Base-by-base conservation (phyloP, 2,113 vertebrate species). In the Loxodonta africana region DNA sequence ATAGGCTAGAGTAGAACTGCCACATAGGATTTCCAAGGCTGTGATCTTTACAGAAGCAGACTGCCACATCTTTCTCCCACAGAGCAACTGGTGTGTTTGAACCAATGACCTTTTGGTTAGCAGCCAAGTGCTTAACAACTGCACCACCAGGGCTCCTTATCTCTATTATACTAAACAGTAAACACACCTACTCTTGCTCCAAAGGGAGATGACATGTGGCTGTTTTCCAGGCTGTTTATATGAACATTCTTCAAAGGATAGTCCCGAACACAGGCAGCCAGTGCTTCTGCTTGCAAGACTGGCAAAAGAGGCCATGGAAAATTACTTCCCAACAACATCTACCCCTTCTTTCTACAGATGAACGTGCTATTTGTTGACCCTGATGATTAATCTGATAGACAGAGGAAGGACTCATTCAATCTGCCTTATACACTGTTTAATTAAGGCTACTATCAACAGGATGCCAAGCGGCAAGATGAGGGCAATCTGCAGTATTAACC, bases 191-290 rank as follows among this genome's bases (percentile, higher is more conserved):
- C 41, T 84, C 88, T 95, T 95, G 37, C 67, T 96, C 74, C 51
- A 84, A 7, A 89, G 7, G 65, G 41, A 95, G 57, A 92, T 30
- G 81, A 8, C 65, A 30, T 48, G 17, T 71, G n/a, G 88, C 41
- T 93, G 18, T 78, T 91, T 95, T 81, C n/a, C 73, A 97, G 74
- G 37, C 65, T 95, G 46, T 85, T 90, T 84, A 44, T 28, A 83
- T 2, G 88, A 90, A 65, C 73, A 94, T 93, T 33, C 46, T 83
- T 91, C n/a, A 91, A 93, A 91, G 69, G 46, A 88, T 0, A 91
- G 78, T 95, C 28, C 18, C 87, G 71, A 97, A 95, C 57, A 95
- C 93, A 96, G 76, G 44, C 17, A 89, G 7, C 91, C 62, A 92
- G 25, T 90, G 21, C 25, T 33, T 82, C 48, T 92, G 41, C 81